These are phyloP conservation scores for Anastatus disparis DNA, from an alignment of 1,140 invertebrate species.

Conservation along the genomic window DNA sequence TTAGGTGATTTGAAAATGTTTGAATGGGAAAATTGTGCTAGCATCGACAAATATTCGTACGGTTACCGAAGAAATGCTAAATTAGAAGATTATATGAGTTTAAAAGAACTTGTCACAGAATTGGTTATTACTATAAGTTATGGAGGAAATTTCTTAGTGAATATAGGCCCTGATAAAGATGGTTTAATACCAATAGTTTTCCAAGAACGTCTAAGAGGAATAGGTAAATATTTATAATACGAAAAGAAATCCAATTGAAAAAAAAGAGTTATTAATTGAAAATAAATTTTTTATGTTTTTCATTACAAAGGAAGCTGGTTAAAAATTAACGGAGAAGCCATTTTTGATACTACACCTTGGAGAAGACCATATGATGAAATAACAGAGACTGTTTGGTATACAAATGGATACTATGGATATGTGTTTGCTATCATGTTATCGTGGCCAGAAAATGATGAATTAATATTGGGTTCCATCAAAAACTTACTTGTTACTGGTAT, in stretches of 20 bases:
- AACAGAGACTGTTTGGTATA: slow-evolving; percentile 80
- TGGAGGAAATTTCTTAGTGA: slow-evolving; percentile 88
- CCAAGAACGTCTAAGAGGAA: slow-evolving; percentile 81
- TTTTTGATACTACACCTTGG: slow-evolving; percentile 84
- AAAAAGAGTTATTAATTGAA: no score
- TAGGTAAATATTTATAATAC: slow-evolving; percentile 65
- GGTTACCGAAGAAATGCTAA: slow-evolving; percentile 81
- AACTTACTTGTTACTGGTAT: slow-evolving; percentile 33
- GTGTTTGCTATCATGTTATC: slow-evolving; percentile 75
- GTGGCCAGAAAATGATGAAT: slow-evolving; percentile 72
- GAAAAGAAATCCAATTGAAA: no score
- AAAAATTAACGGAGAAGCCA: slow-evolving; percentile 86
- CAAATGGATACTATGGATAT: slow-evolving; percentile 62
- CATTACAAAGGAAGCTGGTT: slow-evolving; percentile 85
- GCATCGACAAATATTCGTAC: slow-evolving; percentile 88
- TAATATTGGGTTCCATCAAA: slow-evolving; percentile 66
- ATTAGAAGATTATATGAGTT: slow-evolving; percentile 76
- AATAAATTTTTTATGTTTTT: no score
- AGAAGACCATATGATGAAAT: slow-evolving; percentile 83
- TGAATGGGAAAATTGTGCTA: slow-evolving; percentile 95
- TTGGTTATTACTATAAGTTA: slow-evolving; percentile 84
- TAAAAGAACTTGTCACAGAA: slow-evolving; percentile 76
- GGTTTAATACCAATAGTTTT: slow-evolving; percentile 88
- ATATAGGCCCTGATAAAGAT: slow-evolving; percentile 91
- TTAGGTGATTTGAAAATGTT: slow-evolving; percentile 75